These are phyloP conservation scores for Leucania comma DNA, from an alignment of 2,888 invertebrate genomes.

Conservation along the genomic window DNA sequence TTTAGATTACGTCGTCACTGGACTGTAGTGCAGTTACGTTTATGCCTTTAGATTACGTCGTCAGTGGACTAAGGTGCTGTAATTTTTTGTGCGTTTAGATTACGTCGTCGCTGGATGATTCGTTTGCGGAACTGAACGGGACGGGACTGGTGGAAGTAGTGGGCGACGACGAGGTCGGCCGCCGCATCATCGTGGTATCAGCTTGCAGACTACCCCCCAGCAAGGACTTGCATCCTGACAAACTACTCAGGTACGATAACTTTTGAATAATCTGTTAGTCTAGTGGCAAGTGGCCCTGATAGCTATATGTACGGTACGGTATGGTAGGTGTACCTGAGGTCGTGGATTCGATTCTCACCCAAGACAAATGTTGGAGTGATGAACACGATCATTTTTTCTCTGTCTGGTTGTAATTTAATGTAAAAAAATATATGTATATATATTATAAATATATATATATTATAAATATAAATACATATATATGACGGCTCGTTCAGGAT, in stretches of 20 bases:
- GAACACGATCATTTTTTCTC: too few species aligned
- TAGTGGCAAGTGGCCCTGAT: too few species aligned
- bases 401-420: too few species aligned
- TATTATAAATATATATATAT: too few species aligned
- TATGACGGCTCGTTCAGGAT: too few species aligned
- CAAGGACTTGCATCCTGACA: conserved; percentile 93
- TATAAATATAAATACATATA: too few species aligned
- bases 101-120: conserved; percentile 74
- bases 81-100: conserved; percentile 72
- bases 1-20: too few species aligned
- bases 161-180: conserved; percentile 94
- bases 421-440: too few species aligned
- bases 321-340: too few species aligned
- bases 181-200: conserved; percentile 98
- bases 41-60: conserved; percentile 74
- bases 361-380: too few species aligned
- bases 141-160: conserved; percentile 91
- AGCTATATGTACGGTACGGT: too few species aligned
- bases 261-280: neutral
- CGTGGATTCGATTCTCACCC: too few species aligned
- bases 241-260: conserved; percentile 78
- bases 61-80: conserved; percentile 66
- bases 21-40: neutral
- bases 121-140: conserved; percentile 78
- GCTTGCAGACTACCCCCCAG: conserved; percentile 96